Percentiles rank a stretch among this genome's conserved stretches.
Evolutionary conservation across 2,888 invertebrate species (phyloP).

Genomic region (Cataglyphis altisquamis): DNA sequence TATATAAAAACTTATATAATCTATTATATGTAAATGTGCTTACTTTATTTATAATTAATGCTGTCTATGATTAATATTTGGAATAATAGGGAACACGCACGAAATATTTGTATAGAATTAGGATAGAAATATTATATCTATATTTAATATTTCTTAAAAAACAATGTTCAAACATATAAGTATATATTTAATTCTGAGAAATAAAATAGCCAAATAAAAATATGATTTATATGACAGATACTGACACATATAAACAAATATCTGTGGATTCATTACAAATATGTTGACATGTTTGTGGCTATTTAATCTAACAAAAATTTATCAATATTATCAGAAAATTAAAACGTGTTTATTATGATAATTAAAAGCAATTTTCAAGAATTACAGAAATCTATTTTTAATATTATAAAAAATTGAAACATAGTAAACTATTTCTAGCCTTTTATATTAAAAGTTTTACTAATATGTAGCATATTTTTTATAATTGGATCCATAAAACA

Average conservation of each 20-base stretch:
- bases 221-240: neutral
- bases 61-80: slow-evolving; percentile 30
- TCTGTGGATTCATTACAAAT: too few relatives aligned
- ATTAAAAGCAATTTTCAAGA: neutral
- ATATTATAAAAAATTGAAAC: neutral
- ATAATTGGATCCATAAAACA: neutral
- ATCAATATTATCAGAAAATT: neutral
- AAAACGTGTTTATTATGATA: neutral
- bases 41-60: slow-evolving; percentile 67
- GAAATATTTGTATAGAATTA: slow-evolving; percentile 27
- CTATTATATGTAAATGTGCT: slow-evolving; percentile 64
- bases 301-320: neutral
- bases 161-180: neutral
- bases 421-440: neutral
- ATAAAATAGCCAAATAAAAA: slow-evolving; percentile 10
- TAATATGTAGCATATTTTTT: neutral
- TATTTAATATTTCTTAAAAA: slow-evolving; percentile 3
- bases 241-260: too few relatives aligned
- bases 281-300: neutral
- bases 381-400: neutral
- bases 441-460: neutral
- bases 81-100: neutral
- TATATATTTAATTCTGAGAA: neutral
- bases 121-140: neutral
- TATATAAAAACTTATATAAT: slow-evolving; percentile 53